Evolutionary conservation across 2,888 invertebrate genomes (phyloP), one percentile per base, ranked within the genome.

Genomic region (Leucophenga montana): DNA sequence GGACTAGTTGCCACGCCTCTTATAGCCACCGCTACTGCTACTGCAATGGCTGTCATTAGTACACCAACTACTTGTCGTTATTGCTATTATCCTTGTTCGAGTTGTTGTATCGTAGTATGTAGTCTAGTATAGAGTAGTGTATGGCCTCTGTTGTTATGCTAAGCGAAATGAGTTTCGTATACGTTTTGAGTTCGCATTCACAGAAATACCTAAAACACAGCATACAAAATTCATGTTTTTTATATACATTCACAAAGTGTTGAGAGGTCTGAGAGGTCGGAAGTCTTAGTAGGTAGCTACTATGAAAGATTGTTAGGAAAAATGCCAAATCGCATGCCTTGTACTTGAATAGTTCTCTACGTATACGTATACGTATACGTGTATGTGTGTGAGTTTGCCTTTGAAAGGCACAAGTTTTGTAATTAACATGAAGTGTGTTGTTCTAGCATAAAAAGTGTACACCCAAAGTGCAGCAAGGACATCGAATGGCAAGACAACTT

Each of bases 211-310:
- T 79, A 83, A 80, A 84, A 81, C 83, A 83, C 75, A 83, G 82
- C 77, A 79, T 83, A 81, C 84, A 81, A 81, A 84, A 84, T 84
- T 83, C 71, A 84, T 84, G 81, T 81, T 81, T 84, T 84, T 83
- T 78, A 79, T 83, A 83, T 84, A 81, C 81, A 71, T 8, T 46
- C 76, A n/a, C n/a, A n/a, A n/a, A n/a, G n/a, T n/a, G n/a, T n/a
- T n/a, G n/a, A n/a, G n/a, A n/a, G n/a, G n/a, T n/a, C n/a, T n/a
- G n/a, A n/a, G n/a, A n/a, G n/a, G n/a, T n/a, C n/a, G n/a, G n/a
- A n/a, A n/a, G 8, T 39, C 39, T 11, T 39, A 33, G 39, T 8
- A 39, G 9, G 9, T 5, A 11, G 8, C 33, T 5, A 11, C 3
- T 1, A 39, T 5, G 39, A 39, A 39, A 39, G 39, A 39, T 39